These are phyloP conservation scores for Sepiola atlantica DNA, from an alignment of 2,888 invertebrate species.

Conservation along the genomic window DNA sequence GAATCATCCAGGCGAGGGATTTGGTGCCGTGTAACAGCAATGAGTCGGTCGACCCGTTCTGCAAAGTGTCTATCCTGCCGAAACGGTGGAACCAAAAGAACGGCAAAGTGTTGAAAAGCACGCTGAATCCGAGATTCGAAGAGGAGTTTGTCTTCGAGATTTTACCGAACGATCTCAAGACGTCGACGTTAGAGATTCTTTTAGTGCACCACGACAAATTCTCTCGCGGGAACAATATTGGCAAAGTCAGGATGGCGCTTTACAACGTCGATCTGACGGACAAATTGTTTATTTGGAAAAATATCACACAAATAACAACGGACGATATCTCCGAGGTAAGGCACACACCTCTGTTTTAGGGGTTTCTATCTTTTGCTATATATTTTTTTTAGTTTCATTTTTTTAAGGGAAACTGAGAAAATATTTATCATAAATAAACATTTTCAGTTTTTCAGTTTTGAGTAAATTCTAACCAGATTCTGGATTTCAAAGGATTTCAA, in stretches of 20 bases:
- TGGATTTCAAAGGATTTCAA: too few relatives aligned
- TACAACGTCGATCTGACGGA: conserved; percentile 79
- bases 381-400: not conserved
- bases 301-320: conserved; percentile 72
- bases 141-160: conserved; percentile 83
- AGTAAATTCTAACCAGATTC: too few relatives aligned
- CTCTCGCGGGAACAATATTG: conserved; percentile 80
- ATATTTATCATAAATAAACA: too few relatives aligned
- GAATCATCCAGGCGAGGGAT: conserved; percentile 80
- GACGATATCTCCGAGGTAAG: conserved; percentile 60
- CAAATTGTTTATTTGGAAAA: conserved; percentile 79
- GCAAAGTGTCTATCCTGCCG: conserved; percentile 92
- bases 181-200: conserved; percentile 79
- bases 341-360: not conserved
- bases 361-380: not conserved
- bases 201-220: conserved; percentile 82
- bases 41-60: conserved; percentile 79
- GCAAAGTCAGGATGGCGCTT: conserved; percentile 79
- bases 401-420: not conserved
- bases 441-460: too few relatives aligned
- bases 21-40: conserved; percentile 68
- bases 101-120: conserved; percentile 79
- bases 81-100: conserved; percentile 61
- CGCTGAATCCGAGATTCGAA: conserved; percentile 82
- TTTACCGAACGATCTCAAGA: conserved; percentile 73